Percentiles rank a stretch among this genome's conserved stretches.
Evolutionary conservation across 2,113 vertebrate species (phyloP).

Genomic region (Podilymbus podiceps): DNA sequence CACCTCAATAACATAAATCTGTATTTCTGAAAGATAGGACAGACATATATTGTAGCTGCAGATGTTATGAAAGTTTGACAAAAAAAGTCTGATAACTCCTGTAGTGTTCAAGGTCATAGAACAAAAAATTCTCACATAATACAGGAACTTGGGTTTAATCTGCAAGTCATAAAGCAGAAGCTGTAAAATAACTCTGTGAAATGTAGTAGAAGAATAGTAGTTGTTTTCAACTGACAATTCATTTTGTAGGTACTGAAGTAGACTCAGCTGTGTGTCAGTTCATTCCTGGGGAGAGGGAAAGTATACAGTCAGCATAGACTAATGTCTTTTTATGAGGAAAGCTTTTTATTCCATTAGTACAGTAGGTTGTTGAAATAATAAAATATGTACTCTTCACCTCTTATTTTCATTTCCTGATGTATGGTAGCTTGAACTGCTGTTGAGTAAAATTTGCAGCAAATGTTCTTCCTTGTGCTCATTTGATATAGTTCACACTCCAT

Average conservation of each 20-base stretch:
- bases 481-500: constrained; percentile 64
- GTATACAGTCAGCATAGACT: constrained; percentile 20
- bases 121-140: neutral
- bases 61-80: constrained; percentile 8
- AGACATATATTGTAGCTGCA: neutral
- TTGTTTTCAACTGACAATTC: constrained; percentile 46
- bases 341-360: constrained; percentile 48
- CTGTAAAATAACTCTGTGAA: constrained; percentile 33
- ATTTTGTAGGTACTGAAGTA: constrained; percentile 22
- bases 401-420: constrained; percentile 63
- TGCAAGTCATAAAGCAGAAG: constrained; percentile 14
- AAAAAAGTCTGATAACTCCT: neutral
- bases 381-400: constrained; percentile 54
- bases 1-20: neutral
- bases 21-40: neutral
- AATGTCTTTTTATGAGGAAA: constrained; percentile 14
- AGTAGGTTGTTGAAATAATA: constrained; percentile 55
- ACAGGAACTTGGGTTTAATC: constrained; percentile 11
- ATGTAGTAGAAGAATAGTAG: neutral
- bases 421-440: constrained; percentile 51
- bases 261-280: neutral
- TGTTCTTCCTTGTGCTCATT: constrained; percentile 55
- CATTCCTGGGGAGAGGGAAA: neutral
- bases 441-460: constrained; percentile 66
- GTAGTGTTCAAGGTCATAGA: constrained; percentile 24